Percentiles rank a stretch among this genome's conserved stretches.
Evolutionary conservation across 1,140 invertebrate species (phyloP).

Genomic region (Lordiphosa stackelbergi): DNA sequence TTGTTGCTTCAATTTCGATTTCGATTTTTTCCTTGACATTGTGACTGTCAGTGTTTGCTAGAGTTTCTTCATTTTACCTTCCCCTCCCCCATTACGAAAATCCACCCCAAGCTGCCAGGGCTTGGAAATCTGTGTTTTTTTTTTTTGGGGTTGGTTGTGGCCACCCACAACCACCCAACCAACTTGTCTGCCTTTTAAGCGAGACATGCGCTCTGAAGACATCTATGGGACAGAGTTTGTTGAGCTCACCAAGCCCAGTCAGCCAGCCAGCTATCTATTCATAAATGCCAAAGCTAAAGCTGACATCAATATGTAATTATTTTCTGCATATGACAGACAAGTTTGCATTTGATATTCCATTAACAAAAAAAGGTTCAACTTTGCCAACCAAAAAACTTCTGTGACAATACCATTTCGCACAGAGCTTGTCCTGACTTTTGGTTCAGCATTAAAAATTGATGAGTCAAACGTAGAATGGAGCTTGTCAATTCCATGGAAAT

Average conservation of each 20-base stretch:
- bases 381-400: slow-evolving; percentile 6
- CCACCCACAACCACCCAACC: slow-evolving; percentile 34
- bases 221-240: slow-evolving; percentile 37
- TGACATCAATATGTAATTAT: slow-evolving; percentile 67
- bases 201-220: slow-evolving; percentile 69
- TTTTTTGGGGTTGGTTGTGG: slow-evolving; percentile 62
- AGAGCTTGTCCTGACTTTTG: slow-evolving; percentile 47
- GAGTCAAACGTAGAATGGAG: slow-evolving; percentile 12
- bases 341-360: slow-evolving; percentile 56
- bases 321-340: slow-evolving; percentile 31
- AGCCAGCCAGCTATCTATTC: slow-evolving; percentile 52
- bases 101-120: slow-evolving; percentile 57
- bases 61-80: slow-evolving; percentile 67
- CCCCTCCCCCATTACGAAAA: slow-evolving; percentile 10
- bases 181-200: slow-evolving; percentile 35
- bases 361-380: slow-evolving; percentile 46
- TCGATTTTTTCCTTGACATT: slow-evolving; percentile 61
- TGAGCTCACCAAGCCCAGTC: slow-evolving; percentile 43
- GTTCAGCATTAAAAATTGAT: slow-evolving; percentile 49
- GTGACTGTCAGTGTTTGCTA: slow-evolving; percentile 40
- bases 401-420: slow-evolving; percentile 34
- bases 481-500: slow-evolving; percentile 20
- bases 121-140: slow-evolving; percentile 57
- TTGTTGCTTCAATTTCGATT: slow-evolving; percentile 47
- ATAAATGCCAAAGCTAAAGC: slow-evolving; percentile 46